Conservation (phyloP, 2,113 vertebrate genomes). For the Brienomyrus longianalis region DNA sequence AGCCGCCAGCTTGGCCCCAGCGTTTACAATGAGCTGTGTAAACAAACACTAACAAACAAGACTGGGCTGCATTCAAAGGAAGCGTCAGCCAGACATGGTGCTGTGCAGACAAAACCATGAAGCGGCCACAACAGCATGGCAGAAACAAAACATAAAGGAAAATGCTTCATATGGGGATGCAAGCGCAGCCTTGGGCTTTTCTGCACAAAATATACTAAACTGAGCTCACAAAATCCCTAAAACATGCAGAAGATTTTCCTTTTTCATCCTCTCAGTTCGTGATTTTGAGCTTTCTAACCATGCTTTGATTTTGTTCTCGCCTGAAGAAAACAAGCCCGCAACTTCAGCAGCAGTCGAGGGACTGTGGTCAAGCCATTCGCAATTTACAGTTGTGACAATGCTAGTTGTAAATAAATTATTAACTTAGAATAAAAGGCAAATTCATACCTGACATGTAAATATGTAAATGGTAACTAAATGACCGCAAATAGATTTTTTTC, state of each 20-base stretch:
- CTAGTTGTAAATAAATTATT: background rate
- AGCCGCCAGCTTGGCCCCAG: background rate
- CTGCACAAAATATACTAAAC: background rate
- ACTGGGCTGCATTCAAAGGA: background rate
- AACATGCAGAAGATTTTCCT: background rate
- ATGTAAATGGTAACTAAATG: background rate
- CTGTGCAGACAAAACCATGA: background rate
- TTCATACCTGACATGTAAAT: background rate
- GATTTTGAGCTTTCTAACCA: background rate
- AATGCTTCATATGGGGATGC: background rate
- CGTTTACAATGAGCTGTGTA: background rate
- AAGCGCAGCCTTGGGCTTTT: background rate
- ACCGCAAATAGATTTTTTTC: background rate
- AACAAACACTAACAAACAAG: constrained; percentile 19
- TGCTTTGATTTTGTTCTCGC: background rate
- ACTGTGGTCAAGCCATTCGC: background rate
- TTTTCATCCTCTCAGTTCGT: background rate
- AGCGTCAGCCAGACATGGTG: background rate
- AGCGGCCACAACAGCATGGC: too few species aligned
- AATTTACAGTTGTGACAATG: background rate
- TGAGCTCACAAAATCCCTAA: background rate
- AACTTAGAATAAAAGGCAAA: background rate
- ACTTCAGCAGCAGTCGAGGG: background rate
- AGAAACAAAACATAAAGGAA: background rate
- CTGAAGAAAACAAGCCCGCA: background rate